These are phyloP conservation scores for Conus canariensis DNA, from an alignment of 2,888 invertebrate genomes.

Conservation along the genomic window DNA sequence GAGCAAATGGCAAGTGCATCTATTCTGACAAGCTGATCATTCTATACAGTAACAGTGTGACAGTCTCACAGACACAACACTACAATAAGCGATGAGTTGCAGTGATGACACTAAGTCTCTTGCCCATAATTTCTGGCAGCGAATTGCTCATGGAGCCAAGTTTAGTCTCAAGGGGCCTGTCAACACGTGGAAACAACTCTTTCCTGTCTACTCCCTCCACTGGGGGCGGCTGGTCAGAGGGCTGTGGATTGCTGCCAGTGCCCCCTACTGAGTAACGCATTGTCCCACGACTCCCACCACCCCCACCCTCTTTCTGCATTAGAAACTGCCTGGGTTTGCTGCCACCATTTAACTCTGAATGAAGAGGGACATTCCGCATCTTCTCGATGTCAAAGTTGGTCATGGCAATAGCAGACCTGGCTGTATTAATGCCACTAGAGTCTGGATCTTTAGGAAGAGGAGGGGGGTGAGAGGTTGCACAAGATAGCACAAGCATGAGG, in stretches of 20 bases:
- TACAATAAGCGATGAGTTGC: conserved; percentile 59
- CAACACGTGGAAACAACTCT: background rate
- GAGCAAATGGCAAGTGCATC: no score
- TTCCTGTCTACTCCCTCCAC: background rate
- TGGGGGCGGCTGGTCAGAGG: background rate
- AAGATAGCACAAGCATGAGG: conserved; percentile 20
- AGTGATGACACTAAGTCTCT: conserved; percentile 59
- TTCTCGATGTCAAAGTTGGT: conserved; percentile 45
- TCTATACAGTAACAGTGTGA: no score
- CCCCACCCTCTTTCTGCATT: background rate
- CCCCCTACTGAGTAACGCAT: conserved; percentile 29
- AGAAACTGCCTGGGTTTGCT: conserved; percentile 16
- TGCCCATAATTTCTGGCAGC: conserved; percentile 67
- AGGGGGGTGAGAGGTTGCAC: conserved; percentile 18
- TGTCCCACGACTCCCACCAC: background rate
- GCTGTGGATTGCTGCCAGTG: background rate
- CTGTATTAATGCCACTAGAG: conserved; percentile 36
- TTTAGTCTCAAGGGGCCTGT: background rate
- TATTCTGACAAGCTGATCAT: no score
- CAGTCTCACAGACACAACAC: background rate
- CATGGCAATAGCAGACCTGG: conserved; percentile 36
- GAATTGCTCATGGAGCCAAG: conserved; percentile 48
- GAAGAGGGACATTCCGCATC: conserved; percentile 32
- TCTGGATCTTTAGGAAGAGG: conserved; percentile 20
- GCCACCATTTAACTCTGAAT: conserved; percentile 19